These are phyloP conservation scores for Notospermus geniculatus DNA, from an alignment of 1,140 invertebrate species.

Conservation along the genomic window DNA sequence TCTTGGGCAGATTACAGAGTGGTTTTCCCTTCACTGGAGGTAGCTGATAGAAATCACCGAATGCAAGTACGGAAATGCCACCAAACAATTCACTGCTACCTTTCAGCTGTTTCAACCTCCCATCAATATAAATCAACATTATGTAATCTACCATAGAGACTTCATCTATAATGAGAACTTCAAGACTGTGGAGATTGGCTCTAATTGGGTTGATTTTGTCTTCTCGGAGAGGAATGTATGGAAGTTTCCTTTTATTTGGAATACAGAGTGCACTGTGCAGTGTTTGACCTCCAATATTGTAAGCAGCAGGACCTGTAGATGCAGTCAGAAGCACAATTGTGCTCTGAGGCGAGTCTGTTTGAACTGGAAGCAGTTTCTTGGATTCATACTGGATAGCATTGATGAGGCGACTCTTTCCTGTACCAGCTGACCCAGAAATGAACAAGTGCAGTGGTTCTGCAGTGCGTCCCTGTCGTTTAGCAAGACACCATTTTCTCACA, in stretches of 20 bases:
- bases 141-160: slow-evolving; percentile 24
- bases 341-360: slow-evolving; percentile 5
- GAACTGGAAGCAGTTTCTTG: slow-evolving; percentile 16
- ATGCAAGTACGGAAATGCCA: slow-evolving; percentile 22
- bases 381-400: slow-evolving; percentile 20
- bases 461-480: slow-evolving; percentile 5
- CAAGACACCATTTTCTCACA: slow-evolving; percentile 19
- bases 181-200: background rate
- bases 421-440: slow-evolving; percentile 19
- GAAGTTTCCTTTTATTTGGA: background rate
- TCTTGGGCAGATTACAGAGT: no score
- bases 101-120: slow-evolving; percentile 19
- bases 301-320: background rate
- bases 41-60: slow-evolving; percentile 26
- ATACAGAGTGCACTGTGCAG: background rate
- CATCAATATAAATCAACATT: slow-evolving; percentile 22
- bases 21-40: slow-evolving; percentile 11
- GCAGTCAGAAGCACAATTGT: background rate
- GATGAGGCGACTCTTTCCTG: slow-evolving; percentile 22
- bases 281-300: background rate
- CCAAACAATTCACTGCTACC: slow-evolving; percentile 17
- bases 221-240: slow-evolving; percentile 4
- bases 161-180: slow-evolving; percentile 23
- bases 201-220: background rate
- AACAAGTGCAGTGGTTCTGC: slow-evolving; percentile 17